Conservation (phyloP, 2,797 vertebrate genomes). For the Steatocranus sp. region DNA sequence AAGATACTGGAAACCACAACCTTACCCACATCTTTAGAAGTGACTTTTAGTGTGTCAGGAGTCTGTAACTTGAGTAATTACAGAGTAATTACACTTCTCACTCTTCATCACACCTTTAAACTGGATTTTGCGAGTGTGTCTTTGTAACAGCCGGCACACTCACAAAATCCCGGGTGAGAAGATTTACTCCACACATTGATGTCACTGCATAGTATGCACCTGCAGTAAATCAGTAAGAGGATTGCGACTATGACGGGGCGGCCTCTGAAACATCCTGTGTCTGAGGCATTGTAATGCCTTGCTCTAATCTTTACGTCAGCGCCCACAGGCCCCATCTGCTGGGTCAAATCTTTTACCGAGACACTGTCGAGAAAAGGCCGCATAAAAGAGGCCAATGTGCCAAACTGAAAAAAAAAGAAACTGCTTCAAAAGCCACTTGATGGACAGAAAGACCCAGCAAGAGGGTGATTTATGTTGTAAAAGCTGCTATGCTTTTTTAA, state of each 20-base stretch:
- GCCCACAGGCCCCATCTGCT: neutral
- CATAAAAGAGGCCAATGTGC: neutral
- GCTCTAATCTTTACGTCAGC: neutral
- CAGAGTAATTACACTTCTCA: slow-evolving; percentile 37
- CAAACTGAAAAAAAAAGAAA: neutral
- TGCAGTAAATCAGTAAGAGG: slow-evolving; percentile 54
- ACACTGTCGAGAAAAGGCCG: neutral
- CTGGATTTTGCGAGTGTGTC: slow-evolving; percentile 20
- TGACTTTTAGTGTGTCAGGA: slow-evolving; percentile 1
- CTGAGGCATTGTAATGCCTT: neutral
- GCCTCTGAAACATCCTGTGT: neutral
- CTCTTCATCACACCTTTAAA: slow-evolving; percentile 41
- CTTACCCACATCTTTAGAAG: neutral
- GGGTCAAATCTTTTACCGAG: neutral
- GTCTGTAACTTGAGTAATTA: neutral
- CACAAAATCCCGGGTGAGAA: slow-evolving; percentile 17
- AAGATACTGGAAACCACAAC: neutral
- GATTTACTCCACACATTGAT: slow-evolving; percentile 54
- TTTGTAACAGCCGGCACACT: neutral
- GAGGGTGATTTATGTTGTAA: neutral
- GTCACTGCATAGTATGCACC: slow-evolving; percentile 53
- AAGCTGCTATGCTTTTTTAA: neutral
- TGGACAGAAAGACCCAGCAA: neutral
- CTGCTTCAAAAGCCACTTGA: neutral
- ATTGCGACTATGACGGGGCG: slow-evolving; percentile 41